These are phyloP conservation scores for Mesochorus sp. DNA, from an alignment of 2,888 invertebrate genomes.

Conservation along the genomic window DNA sequence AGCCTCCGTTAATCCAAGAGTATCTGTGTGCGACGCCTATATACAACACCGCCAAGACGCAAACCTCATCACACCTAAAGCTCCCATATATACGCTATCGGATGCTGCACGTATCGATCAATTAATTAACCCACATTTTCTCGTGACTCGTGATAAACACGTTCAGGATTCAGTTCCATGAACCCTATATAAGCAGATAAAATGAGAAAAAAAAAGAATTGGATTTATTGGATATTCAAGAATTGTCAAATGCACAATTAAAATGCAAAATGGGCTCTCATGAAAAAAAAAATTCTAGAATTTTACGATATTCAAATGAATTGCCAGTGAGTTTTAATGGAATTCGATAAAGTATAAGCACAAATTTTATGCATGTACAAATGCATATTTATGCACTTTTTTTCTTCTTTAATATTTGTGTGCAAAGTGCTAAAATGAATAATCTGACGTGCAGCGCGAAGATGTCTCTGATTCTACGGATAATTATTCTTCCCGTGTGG, in stretches of 20 bases:
- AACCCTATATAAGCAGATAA: neutral
- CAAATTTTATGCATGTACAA: neutral
- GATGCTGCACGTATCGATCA: slow-evolving; percentile 46
- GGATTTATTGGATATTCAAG: neutral
- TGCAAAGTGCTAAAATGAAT: slow-evolving; percentile 25
- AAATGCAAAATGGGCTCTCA: no score
- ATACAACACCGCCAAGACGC: slow-evolving; percentile 24
- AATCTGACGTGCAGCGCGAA: slow-evolving; percentile 9
- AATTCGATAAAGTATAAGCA: no score
- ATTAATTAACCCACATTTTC: slow-evolving; percentile 59
- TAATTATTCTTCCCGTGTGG: no score
- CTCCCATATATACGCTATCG: slow-evolving; percentile 42
- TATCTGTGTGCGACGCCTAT: slow-evolving; percentile 24
- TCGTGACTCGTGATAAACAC: slow-evolving; percentile 43
- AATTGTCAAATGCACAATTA: neutral
- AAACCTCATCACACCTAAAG: slow-evolving; percentile 37
- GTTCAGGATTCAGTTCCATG: neutral
- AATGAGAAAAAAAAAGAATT: no score
- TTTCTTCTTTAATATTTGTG: no score
- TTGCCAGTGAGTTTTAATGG: no score
- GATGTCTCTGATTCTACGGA: slow-evolving; percentile 7
- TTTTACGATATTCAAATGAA: no score
- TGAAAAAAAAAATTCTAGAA: no score
- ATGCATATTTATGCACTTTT: neutral
- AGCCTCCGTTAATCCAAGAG: slow-evolving; percentile 27